Evolutionary conservation across 2,113 vertebrate genomes (phyloP), one percentile per base, ranked within the genome.

Genomic region (Psephotus haematonotus): DNA sequence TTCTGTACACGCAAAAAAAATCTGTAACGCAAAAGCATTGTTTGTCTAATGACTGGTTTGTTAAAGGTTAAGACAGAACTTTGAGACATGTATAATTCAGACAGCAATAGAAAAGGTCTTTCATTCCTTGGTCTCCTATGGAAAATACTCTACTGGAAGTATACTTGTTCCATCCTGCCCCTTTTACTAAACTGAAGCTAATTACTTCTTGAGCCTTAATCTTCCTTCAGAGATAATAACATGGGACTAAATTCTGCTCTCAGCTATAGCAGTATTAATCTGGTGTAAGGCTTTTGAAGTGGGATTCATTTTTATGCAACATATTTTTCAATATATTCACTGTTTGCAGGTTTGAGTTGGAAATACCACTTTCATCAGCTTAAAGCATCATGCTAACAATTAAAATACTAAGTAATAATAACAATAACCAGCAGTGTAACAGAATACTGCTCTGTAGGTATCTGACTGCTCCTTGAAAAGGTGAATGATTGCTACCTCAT

Each of bases 191-290:
- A 95, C 75, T 92, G 85, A 82, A 95, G 86, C 49, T 92, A 96
- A 92, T 86, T 95, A 75, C 84, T 85, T 96, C 90, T 91, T 91
- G 59, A 96, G 78, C 53, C 84, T 82, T 94, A 97, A 91, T 95
- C 95, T 96, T 95, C 49, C 91, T 94, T 77, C 67, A 63, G 87
- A 91, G 87, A 83, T 90, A 96, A 88, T 92, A 94, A 92, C 70
- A 91, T 79, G 63, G 65, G 62, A 69, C 67, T 92, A 87, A 96
- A 95, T 69, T 94, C 87, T 91, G 78, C 93, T 92, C 41, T 95
- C 77, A 95, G 81, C 78, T 90, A 64, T 44, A 90, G 74, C 74
- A 72, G 53, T 65, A 74, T 70, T 95, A 96, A 92, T 94, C 92
- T 87, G 75, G 78, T 85, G 70, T 88, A 92, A 88, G 78, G 59